A percentile compares a stretch with the other conserved stretches of the same genome.
Conservation (phyloP, 1,140 invertebrate genomes). For the Ditylenchus dipsaci region DNA sequence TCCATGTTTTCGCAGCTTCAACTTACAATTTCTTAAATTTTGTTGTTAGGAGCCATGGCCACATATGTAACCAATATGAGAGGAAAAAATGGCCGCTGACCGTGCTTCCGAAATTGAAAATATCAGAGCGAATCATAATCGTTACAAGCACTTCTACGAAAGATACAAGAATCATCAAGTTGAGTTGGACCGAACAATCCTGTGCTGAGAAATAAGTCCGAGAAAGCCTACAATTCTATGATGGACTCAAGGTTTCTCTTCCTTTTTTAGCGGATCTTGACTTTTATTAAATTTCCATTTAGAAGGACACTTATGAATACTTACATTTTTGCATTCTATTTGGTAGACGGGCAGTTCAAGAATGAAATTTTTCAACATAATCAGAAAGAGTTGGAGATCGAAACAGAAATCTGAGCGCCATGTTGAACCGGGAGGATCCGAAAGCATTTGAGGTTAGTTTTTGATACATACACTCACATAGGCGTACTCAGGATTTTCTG, state of each 20-base stretch:
- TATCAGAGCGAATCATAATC: conserved; percentile 81
- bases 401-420: conserved; percentile 72
- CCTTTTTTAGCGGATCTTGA: too few relatives aligned
- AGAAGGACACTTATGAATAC: conserved; percentile 97
- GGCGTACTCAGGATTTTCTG: too few relatives aligned
- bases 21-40: too few relatives aligned
- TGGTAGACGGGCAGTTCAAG: conserved; percentile 69
- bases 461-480: too few relatives aligned
- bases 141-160: conserved; percentile 97
- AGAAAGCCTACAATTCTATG: too few relatives aligned
- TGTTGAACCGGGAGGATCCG: background rate
- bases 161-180: conserved; percentile 91
- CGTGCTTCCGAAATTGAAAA: conserved; percentile 70
- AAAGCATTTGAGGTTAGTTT: too few relatives aligned
- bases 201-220: too few relatives aligned
- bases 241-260: too few relatives aligned
- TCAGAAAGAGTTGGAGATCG: conserved; percentile 92
- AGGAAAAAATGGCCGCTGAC: conserved; percentile 75
- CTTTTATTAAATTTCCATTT: conserved; percentile 91
- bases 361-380: conserved; percentile 71
- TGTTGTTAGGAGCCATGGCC: too few relatives aligned
- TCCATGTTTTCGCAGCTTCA: too few relatives aligned
- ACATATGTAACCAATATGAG: conserved; percentile 87
- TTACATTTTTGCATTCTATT: conserved; percentile 94
- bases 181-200: too few relatives aligned